These are phyloP conservation scores for Mobula birostris DNA, from an alignment of 2,113 vertebrate genomes.

Conservation along the genomic window DNA sequence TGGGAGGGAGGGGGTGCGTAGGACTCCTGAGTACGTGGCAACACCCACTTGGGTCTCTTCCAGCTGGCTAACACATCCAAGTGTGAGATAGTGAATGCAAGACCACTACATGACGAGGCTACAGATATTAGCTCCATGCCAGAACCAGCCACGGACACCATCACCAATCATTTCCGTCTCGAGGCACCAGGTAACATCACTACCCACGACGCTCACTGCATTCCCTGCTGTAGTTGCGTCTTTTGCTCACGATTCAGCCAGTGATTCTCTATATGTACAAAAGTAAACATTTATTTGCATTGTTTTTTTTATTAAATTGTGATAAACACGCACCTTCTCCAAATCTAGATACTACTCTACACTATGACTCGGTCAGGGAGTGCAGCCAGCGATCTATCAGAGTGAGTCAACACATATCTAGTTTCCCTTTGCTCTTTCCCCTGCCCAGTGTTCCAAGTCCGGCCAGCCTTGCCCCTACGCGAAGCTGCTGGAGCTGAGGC, in stretches of 20 bases:
- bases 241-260: not conserved
- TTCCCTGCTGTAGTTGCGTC: not conserved
- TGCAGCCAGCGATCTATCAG: not conserved
- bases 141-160: too few species aligned
- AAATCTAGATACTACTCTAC: constrained; percentile 9
- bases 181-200: not conserved
- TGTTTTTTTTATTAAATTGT: not conserved
- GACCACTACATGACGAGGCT: not conserved
- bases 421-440: not conserved
- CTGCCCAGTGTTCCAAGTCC: not conserved
- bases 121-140: not conserved
- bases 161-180: not conserved
- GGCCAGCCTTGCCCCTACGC: constrained; percentile 49
- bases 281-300: constrained; percentile 21
- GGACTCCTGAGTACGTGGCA: not conserved
- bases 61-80: not conserved
- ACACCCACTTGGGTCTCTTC: not conserved
- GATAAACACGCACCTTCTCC: not conserved
- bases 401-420: not conserved
- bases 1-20: too few species aligned
- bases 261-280: not conserved
- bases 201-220: not conserved
- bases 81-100: not conserved
- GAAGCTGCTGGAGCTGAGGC: constrained; percentile 95
- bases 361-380: not conserved